Evolutionary conservation across 2,888 invertebrate species (phyloP), one percentile per base, ranked within the genome.

Genomic region (Drosophila kuntzei): DNA sequence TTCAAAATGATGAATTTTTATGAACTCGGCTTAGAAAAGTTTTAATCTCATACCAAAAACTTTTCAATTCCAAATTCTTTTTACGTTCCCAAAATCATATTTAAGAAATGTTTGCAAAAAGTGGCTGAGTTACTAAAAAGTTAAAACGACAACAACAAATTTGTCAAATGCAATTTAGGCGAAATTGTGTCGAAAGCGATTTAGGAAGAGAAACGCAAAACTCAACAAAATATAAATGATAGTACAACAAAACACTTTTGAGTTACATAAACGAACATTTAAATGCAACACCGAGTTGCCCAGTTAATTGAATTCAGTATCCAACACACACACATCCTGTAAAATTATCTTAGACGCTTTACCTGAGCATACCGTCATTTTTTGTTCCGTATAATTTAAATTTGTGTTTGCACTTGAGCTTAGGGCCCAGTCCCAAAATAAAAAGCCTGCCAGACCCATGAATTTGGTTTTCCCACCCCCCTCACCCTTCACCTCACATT

Each of bases 331-430:
- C 43, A 51, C 46, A 41, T 8, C 27, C 18, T 9, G n/a, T 41
- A 12, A 50, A 11, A 32, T 11, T 29, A 34, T 32, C 43, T 44
- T 36, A 27, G 39, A 41, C 37, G 50, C 61, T 72, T 72, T 55
- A 86, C 82, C 82, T 83, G 82, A 34, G 51, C 39, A 27, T 69
- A 46, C 44, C n/a, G 65, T 47, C 69, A 67, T 85, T 75, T 82
- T 55, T 27, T 37, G 16, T 25, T 37, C 71, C 69, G 47, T 75
- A 75, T 71, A 82, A 77, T 82, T 80, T 69, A 62, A 80, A 83
- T 79, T 86, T 63, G 76, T 83, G 83, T 83, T 83, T 83, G 81
- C 83, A 63, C 81, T 69, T 62, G 61, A 69, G 83, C 77, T 83
- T 86, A 76, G 81, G 71, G 68, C 66, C n/a, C 11, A 14, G 50